Conservation (phyloP, 2,797 vertebrate species). For the Schizopygopsis malacanthus region DNA sequence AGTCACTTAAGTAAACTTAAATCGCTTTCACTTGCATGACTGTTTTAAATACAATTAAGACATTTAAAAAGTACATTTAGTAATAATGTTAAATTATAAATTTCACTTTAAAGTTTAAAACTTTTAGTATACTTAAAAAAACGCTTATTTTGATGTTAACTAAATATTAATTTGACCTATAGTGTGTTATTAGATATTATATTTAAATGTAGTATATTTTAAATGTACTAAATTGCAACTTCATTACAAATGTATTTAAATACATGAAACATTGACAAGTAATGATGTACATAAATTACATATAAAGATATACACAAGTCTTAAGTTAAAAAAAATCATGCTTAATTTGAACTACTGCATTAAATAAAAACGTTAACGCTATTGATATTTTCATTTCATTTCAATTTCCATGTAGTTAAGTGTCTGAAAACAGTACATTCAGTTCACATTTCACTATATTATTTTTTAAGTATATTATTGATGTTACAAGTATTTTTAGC, state of each 20-base stretch:
- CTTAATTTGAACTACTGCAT: neutral
- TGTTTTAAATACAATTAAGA: neutral
- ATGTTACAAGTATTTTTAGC: neutral
- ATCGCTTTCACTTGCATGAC: neutral
- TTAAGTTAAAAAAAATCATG: too few species aligned
- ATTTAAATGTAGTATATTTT: too few species aligned
- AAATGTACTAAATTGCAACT: too few species aligned
- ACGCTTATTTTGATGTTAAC: neutral
- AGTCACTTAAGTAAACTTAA: neutral
- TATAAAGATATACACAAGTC: neutral
- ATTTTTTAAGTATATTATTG: neutral
- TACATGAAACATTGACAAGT: too few species aligned
- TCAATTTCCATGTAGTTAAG: neutral
- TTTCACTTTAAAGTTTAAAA: neutral
- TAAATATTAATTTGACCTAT: too few species aligned
- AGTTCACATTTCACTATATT: neutral
- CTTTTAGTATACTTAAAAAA: too few species aligned
- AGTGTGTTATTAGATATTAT: too few species aligned
- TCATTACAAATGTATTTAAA: too few species aligned
- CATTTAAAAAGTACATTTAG: neutral
- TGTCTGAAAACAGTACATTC: neutral
- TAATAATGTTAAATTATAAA: neutral
- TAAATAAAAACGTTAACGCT: neutral
- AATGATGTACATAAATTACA: too few species aligned
- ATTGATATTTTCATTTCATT: neutral